Evolutionary conservation across 1,140 invertebrate species (phyloP), one percentile per base, ranked within the genome.

Genomic region (Lucilia cuprina): DNA sequence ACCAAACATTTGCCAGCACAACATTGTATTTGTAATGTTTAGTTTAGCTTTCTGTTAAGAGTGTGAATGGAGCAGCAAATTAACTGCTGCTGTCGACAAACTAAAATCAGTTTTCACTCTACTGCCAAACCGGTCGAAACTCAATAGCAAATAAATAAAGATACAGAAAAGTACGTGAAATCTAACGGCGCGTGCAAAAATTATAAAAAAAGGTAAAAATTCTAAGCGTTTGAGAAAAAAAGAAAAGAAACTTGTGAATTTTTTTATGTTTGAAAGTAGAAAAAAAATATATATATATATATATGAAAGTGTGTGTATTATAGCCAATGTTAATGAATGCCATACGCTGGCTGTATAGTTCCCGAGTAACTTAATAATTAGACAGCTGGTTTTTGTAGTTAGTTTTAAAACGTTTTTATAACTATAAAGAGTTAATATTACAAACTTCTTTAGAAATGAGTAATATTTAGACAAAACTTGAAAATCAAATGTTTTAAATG

Each of bases 91-190:
- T 80, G 19, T 10, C 21, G 41, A 12, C 41, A 78, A 17, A n/a
- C 65, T 70, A 19, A 35, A n/a, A 80, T 49, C 77, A 80, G 77
- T 80, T 80, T 80, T 80, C 77, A 80, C n/a, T 80, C 47, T 80
- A 80, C 77, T 80, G 77, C 77, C 77, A 80, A 80, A 80, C 77
- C 77, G 77, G 77, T 80, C 77, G 77, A 19, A 19, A 80, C 41
- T 80, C 41, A 49, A 25, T 30, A 30, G 25, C 25, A 30, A 30
- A 30, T 2, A 8, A 41, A 41, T 41, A 41, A 41, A 41, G 7
- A 8, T 8, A 41, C 41, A 0, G 41, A 41, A 41, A 41, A 41
- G 41, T 41, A 41, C 41, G 41, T 41, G 10, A 41, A 41, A 41
- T 70, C 19, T 14, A 60, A 14, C 65, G 19, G 65, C 19, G n/a